phyloP scores from a whole-genome alignment of 1,140 invertebrate species.

The Cotesia vestalis region DNA sequence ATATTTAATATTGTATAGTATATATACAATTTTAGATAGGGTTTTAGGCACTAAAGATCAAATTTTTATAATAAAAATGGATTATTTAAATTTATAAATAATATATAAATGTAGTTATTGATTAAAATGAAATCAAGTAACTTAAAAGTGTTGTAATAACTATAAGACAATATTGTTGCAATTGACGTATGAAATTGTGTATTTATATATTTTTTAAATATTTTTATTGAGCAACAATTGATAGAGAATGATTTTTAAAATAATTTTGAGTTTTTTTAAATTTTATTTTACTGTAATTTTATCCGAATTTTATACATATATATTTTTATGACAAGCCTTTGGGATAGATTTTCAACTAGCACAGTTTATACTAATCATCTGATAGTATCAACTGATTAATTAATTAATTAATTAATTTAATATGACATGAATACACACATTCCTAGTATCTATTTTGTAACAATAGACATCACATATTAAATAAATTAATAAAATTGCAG shows the following conservation, averaged over 20 bases:
- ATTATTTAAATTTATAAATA: constrained; percentile 1
- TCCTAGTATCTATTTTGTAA: constrained; percentile 1
- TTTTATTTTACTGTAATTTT: background rate
- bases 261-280: background rate
- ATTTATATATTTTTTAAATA: background rate
- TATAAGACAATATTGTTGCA: constrained; percentile 12
- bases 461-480: background rate
- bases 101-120: background rate
- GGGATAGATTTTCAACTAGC: constrained; percentile 17
- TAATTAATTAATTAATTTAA: no score
- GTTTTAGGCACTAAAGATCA: constrained; percentile 2
- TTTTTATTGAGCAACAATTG: no score
- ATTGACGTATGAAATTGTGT: background rate
- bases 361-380: background rate
- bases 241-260: background rate
- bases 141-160: no score
- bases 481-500: no score
- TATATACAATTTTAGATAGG: constrained; percentile 13
- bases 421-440: background rate
- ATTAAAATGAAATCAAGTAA: no score
- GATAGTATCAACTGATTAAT: background rate
- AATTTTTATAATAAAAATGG: background rate
- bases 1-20: constrained; percentile 16
- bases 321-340: background rate
- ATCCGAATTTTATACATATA: no score